Evolutionary conservation across 2,797 vertebrate genomes (phyloP).

Genomic region (Salmo trutta): DNA sequence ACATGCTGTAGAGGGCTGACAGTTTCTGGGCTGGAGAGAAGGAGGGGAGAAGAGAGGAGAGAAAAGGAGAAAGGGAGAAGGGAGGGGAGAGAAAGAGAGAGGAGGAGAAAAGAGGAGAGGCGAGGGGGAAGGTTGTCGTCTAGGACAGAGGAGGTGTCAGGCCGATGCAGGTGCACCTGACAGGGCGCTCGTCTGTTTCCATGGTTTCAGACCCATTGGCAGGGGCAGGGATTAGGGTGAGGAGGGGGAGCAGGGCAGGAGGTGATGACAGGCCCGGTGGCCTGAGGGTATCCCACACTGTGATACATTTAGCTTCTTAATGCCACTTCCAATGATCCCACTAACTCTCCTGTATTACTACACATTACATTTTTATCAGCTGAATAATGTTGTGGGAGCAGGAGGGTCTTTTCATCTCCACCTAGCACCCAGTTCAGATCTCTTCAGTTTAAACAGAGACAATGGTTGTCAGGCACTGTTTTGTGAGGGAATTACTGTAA

Average conservation of each 20-base stretch:
- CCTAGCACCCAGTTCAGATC: not conserved
- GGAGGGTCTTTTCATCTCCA: not conserved
- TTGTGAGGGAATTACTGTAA: not conserved
- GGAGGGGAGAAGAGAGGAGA: not conserved
- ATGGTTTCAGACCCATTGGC: conserved; percentile 41
- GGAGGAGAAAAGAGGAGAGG: not conserved
- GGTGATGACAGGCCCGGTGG: conserved; percentile 32
- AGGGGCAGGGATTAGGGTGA: not conserved
- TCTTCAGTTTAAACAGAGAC: not conserved
- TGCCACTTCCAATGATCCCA: conserved; percentile 49
- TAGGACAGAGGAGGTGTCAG: conserved; percentile 22
- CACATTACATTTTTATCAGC: conserved; percentile 51
- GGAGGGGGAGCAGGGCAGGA: conserved; percentile 11
- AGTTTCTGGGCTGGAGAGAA: too few species aligned
- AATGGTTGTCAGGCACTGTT: not conserved
- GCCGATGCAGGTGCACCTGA: conserved; percentile 49
- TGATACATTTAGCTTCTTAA: conserved; percentile 59
- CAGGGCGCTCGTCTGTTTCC: conserved; percentile 43
- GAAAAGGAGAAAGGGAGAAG: not conserved
- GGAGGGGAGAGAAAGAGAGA: conserved; percentile 11
- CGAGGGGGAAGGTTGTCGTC: not conserved
- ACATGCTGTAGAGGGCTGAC: not conserved
- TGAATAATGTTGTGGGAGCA: conserved; percentile 45
- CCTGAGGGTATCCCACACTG: conserved; percentile 38
- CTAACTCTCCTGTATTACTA: conserved; percentile 54